Evolutionary conservation across 2,888 invertebrate species (phyloP).

Genomic region (Nomada ruficornis): DNA sequence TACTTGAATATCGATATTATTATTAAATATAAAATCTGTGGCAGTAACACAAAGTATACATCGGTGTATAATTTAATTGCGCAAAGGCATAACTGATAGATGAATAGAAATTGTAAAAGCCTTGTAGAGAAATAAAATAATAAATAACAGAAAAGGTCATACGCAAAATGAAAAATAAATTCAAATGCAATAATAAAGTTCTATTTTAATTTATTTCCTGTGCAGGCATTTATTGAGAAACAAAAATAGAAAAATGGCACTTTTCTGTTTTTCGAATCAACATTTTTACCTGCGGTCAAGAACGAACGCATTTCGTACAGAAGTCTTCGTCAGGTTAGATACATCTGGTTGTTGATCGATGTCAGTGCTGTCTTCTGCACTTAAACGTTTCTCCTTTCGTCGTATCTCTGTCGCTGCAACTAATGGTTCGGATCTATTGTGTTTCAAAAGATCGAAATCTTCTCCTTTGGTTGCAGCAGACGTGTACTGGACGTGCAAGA

Average conservation of each 20-base stretch:
- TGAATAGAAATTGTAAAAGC: background rate
- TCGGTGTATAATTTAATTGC: no score
- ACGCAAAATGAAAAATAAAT: no score
- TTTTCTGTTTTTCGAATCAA: background rate
- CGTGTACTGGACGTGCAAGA: slow-evolving; percentile 28
- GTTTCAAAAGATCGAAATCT: slow-evolving; percentile 40
- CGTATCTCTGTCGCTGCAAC: slow-evolving; percentile 51
- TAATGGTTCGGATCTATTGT: slow-evolving; percentile 59
- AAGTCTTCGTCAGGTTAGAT: slow-evolving; percentile 30
- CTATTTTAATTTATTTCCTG: no score
- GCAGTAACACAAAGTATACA: no score
- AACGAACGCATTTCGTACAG: background rate
- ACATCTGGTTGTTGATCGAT: slow-evolving; percentile 59
- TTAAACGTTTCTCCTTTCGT: slow-evolving; percentile 47
- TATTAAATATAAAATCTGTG: no score
- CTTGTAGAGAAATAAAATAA: background rate
- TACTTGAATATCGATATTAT: no score
- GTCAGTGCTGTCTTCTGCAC: slow-evolving; percentile 42
- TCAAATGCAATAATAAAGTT: no score
- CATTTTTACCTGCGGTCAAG: background rate
- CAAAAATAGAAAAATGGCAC: no score
- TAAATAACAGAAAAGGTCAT: no score
- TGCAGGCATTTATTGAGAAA: no score
- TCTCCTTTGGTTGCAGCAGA: slow-evolving; percentile 24
- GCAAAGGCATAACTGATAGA: background rate